These are phyloP conservation scores for Thripadectes ignobilis DNA, from an alignment of 2,797 vertebrate genomes.

Conservation along the genomic window DNA sequence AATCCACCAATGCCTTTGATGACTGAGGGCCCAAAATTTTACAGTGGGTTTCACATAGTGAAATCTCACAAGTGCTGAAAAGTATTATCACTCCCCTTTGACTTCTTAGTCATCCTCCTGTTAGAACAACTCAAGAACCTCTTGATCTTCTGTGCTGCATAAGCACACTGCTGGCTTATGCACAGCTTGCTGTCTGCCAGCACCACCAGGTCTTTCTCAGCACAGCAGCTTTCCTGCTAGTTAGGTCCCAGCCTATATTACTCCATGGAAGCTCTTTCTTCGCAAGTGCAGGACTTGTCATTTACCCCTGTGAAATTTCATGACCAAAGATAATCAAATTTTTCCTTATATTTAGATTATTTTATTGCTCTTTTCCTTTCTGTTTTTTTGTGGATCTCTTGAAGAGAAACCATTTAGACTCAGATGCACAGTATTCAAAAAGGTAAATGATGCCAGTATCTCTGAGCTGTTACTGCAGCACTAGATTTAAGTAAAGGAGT, in stretches of 20 bases:
- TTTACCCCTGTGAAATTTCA: not conserved
- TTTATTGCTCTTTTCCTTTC: not conserved
- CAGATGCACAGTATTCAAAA: not conserved
- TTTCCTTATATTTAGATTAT: not conserved
- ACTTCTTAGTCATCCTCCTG: not conserved
- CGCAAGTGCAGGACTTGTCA: not conserved
- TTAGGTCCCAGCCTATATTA: not conserved
- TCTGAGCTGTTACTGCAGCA: not conserved
- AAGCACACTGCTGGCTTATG: not conserved
- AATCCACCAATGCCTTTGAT: not conserved
- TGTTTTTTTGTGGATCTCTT: not conserved
- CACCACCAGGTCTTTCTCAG: not conserved
- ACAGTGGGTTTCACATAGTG: not conserved
- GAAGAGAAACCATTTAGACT: not conserved
- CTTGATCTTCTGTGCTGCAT: not conserved
- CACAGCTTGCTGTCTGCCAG: not conserved
- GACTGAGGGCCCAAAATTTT: not conserved
- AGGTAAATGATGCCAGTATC: not conserved
- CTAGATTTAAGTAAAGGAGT: not conserved
- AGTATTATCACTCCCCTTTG: not conserved
- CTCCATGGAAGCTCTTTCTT: not conserved
- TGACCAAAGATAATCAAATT: not conserved
- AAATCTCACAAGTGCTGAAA: not conserved
- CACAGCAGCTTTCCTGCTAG: not conserved
- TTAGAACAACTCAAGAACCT: not conserved